phyloP scores from a whole-genome alignment of 2,113 vertebrate genomes.

The Salminus brasiliensis region DNA sequence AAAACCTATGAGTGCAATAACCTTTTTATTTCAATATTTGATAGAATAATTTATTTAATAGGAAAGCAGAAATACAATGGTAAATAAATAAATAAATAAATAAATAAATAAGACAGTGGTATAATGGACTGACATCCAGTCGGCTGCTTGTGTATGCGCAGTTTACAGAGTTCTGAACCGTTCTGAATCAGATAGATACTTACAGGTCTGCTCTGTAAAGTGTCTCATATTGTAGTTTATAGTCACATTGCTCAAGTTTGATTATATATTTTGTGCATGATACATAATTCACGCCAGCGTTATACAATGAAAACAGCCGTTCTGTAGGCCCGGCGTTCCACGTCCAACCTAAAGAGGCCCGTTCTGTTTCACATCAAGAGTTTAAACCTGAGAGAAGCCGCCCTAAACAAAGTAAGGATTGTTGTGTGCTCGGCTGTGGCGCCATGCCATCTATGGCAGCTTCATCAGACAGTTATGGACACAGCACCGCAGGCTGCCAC shows the following conservation, averaged over 20 bases:
- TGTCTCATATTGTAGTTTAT: no score
- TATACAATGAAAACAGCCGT: background rate
- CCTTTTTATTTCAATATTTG: no score
- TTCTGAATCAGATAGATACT: no score
- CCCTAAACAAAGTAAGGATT: slow-evolving; percentile 37
- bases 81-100: no score
- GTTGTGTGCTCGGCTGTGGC: slow-evolving; percentile 30
- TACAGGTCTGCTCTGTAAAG: no score
- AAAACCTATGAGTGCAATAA: no score
- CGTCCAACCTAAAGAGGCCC: background rate
- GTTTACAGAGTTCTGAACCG: no score
- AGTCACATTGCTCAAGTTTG: no score
- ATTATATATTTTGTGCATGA: background rate
- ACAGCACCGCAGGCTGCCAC: slow-evolving; percentile 26
- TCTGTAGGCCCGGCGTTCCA: background rate
- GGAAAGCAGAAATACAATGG: background rate
- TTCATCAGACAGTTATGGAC: slow-evolving; percentile 47
- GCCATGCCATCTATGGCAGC: slow-evolving; percentile 41
- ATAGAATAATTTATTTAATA: background rate
- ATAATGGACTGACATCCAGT: no score
- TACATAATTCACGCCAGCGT: background rate
- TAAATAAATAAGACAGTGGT: no score
- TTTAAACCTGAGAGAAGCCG: slow-evolving; percentile 20
- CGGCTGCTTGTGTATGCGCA: no score
- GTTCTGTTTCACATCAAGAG: slow-evolving; percentile 1